Evolutionary conservation across 2,113 vertebrate genomes (phyloP).

Genomic region (Gymnobelideus leadbeateri): DNA sequence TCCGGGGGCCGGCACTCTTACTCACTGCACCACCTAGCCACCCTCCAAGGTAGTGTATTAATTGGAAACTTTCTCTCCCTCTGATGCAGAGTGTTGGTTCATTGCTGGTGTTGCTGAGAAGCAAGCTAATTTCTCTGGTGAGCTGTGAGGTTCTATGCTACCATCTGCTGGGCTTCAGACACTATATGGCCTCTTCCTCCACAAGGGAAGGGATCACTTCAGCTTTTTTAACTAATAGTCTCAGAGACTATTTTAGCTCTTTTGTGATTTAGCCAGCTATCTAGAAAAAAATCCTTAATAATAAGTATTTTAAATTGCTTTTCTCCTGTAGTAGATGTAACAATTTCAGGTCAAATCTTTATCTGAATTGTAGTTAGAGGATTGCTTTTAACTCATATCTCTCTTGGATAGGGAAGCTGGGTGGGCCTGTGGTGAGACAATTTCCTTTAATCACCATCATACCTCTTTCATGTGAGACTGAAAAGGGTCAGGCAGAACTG

Average conservation of each 20-base stretch:
- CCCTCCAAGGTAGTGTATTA: too few species aligned
- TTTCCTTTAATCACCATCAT: neutral
- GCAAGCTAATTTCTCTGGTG: too few species aligned
- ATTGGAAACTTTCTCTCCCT: too few species aligned
- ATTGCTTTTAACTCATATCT: neutral
- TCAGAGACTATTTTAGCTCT: neutral
- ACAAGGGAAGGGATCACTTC: neutral
- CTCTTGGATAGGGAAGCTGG: neutral
- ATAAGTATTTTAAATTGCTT: neutral
- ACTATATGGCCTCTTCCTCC: too few species aligned
- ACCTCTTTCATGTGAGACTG: constrained; percentile 54
- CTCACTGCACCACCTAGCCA: too few species aligned
- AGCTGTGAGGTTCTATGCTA: too few species aligned
- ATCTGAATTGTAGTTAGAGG: neutral
- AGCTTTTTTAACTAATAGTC: neutral
- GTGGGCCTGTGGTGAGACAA: neutral
- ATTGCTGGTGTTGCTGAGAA: too few species aligned
- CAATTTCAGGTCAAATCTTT: neutral
- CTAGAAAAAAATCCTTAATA: too few species aligned
- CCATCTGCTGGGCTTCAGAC: too few species aligned
- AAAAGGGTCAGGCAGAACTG: too few species aligned
- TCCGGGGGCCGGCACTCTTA: too few species aligned
- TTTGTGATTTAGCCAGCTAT: neutral
- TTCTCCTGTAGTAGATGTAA: neutral
- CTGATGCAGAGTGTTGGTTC: too few species aligned